A percentile compares a stretch with the other conserved stretches of the same genome.
Conservation (phyloP, 1,140 invertebrate species). For the Sesamia nonagrioides region DNA sequence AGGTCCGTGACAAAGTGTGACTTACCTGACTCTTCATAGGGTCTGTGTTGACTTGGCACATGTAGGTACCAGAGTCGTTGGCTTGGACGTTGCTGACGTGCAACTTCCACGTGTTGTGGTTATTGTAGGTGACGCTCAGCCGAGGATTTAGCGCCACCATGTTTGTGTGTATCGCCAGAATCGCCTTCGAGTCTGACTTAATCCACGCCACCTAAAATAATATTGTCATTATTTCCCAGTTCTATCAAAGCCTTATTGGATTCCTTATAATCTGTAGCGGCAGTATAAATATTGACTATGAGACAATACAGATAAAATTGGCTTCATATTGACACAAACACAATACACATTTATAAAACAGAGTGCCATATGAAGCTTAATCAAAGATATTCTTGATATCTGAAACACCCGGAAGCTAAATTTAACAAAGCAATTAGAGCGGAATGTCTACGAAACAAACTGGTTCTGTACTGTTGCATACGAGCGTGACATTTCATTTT, state of each 20-base stretch:
- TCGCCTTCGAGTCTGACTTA: conserved; percentile 95
- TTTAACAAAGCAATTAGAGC: conserved; percentile 75
- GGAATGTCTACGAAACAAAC: conserved; percentile 72
- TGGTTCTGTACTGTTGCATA: conserved; percentile 68
- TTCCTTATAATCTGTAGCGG: conserved; percentile 31
- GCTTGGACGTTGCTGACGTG: conserved; percentile 95
- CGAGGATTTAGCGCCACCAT: conserved; percentile 96
- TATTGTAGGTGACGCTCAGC: conserved; percentile 95
- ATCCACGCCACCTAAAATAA: conserved; percentile 95
- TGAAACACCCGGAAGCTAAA: conserved; percentile 54
- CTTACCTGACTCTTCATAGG: conserved; percentile 94
- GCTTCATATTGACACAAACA: conserved; percentile 7
- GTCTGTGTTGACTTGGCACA: conserved; percentile 96
- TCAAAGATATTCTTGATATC: conserved; percentile 42
- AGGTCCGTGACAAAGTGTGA: conserved; percentile 9
- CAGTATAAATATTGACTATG: conserved; percentile 31
- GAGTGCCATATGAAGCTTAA: conserved; percentile 25
- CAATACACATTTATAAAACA: conserved; percentile 27
- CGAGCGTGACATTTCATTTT: conserved; percentile 78
- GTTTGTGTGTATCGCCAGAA: conserved; percentile 96
- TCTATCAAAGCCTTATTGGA: conserved; percentile 36
- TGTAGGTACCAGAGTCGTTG: conserved; percentile 95
- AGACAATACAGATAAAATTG: conserved; percentile 36
- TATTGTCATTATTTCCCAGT: conserved; percentile 35
- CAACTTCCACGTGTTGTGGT: conserved; percentile 96